Percentiles rank a stretch among this genome's conserved stretches.
These are phyloP conservation scores for Danio aesculapii DNA, from an alignment of 2,797 vertebrate species.

Conservation along the genomic window DNA sequence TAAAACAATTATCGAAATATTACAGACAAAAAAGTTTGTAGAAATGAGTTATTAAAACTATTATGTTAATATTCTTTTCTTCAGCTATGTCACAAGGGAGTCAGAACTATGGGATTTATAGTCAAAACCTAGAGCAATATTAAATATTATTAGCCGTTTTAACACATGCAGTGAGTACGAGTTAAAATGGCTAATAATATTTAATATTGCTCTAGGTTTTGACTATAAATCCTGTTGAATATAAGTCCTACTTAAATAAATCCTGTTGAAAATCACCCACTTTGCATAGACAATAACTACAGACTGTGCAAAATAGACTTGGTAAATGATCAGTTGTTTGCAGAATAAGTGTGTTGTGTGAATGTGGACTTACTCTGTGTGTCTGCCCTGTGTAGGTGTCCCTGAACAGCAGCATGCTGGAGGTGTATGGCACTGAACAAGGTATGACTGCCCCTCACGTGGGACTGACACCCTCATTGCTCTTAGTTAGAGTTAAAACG, in stretches of 20 bases:
- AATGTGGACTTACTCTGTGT: constrained; percentile 4
- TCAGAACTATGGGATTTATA: background rate
- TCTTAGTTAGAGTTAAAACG: too few species aligned
- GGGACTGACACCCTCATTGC: constrained; percentile 88
- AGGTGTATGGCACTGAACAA: constrained; percentile 90
- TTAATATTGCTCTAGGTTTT: background rate
- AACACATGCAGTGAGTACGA: too few species aligned
- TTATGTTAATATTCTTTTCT: too few species aligned
- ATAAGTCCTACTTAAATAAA: background rate
- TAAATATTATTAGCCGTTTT: background rate
- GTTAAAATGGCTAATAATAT: background rate
- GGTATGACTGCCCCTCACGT: constrained; percentile 87
- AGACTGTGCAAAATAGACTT: too few species aligned
- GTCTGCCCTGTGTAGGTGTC: constrained; percentile 68
- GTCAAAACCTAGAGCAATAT: background rate
- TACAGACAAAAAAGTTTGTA: too few species aligned
- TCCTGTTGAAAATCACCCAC: background rate
- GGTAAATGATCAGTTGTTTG: background rate
- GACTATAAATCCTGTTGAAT: background rate
- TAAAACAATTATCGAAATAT: too few species aligned
- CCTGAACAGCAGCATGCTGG: constrained; percentile 92
- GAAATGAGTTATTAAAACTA: too few species aligned
- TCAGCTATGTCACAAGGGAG: too few species aligned
- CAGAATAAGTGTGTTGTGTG: background rate
- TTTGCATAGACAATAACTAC: background rate